Evolutionary conservation across 2,797 vertebrate species (phyloP).

Genomic region (Uromys caudimaculatus): DNA sequence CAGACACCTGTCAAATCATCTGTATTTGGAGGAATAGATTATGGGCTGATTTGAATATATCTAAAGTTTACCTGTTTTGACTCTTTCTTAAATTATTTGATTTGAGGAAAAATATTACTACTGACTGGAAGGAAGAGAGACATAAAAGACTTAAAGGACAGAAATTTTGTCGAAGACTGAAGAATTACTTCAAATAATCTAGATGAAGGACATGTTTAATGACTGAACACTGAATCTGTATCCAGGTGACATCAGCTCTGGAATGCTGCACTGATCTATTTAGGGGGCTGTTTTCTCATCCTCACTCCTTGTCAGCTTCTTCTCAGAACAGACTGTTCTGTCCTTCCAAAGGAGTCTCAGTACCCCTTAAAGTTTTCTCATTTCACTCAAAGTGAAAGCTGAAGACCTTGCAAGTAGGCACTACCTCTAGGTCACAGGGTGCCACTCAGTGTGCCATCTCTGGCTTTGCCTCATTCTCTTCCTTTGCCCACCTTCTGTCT

Average conservation of each 20-base stretch:
- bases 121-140: not conserved
- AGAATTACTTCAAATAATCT: not conserved
- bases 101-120: not conserved
- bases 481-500: not conserved
- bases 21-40: not conserved
- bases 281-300: not conserved
- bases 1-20: not conserved
- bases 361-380: not conserved
- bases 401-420: not conserved
- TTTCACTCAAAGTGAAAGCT: not conserved
- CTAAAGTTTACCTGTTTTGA: not conserved
- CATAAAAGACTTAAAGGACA: constrained; percentile 17
- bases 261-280: not conserved
- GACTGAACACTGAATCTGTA: not conserved
- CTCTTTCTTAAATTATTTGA: not conserved
- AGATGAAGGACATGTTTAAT: not conserved
- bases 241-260: not conserved
- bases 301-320: not conserved
- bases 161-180: not conserved
- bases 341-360: not conserved
- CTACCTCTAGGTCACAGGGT: not conserved
- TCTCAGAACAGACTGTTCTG: not conserved
- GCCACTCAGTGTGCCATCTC: not conserved
- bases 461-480: not conserved
- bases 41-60: not conserved